phyloP scores from a whole-genome alignment of 2,113 vertebrate species.

The Rhegmatorhina hoffmannsi region DNA sequence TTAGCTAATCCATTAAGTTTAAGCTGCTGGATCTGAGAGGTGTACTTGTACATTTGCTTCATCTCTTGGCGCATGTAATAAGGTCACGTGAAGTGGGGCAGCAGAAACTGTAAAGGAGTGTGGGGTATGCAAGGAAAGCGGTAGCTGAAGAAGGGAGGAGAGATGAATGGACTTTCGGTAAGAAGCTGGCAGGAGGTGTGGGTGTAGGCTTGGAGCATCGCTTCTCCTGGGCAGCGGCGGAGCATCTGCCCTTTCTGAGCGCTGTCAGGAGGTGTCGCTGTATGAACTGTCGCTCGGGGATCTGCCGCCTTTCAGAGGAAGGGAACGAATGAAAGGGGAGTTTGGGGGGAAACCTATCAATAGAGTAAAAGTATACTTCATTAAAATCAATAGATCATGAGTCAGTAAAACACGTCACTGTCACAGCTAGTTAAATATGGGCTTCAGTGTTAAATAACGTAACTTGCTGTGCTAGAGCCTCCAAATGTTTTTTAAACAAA shows the following conservation, averaged over 20 bases:
- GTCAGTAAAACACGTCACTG: neutral
- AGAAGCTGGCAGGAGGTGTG: neutral
- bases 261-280: slow-evolving; percentile 58
- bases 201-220: neutral
- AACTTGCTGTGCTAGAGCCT: neutral
- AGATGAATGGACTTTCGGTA: fast-evolving
- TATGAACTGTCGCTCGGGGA: neutral
- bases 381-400: neutral
- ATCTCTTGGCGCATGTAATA: neutral
- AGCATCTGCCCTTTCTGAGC: neutral
- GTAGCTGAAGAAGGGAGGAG: neutral
- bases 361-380: neutral
- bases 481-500: neutral
- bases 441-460: neutral
- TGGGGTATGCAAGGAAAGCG: neutral
- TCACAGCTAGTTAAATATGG: neutral
- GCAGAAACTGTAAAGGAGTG: neutral
- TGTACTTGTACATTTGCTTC: neutral
- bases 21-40: neutral
- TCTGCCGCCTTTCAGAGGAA: neutral
- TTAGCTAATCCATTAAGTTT: neutral
- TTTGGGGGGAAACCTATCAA: neutral
- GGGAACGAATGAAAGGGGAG: neutral
- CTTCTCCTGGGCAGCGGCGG: neutral
- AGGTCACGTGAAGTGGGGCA: neutral